Conservation (phyloP, 2,797 vertebrate species). For the Heterohyrax brucei region DNA sequence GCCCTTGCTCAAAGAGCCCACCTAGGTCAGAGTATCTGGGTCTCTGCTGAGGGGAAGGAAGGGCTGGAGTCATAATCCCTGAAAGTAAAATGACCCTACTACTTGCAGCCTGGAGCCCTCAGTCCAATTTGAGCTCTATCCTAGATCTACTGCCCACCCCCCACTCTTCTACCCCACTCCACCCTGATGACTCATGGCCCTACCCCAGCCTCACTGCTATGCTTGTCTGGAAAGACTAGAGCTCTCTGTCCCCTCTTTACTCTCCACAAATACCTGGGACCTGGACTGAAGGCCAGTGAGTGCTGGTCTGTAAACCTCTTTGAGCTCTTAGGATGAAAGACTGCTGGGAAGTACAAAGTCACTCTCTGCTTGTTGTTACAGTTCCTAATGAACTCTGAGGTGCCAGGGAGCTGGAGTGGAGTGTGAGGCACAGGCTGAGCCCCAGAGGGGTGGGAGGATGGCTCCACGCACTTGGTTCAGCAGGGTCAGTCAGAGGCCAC, state of each 20-base stretch:
- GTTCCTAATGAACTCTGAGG: constrained; percentile 69
- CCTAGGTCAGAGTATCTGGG: background rate
- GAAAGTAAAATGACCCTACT: background rate
- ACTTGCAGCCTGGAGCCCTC: background rate
- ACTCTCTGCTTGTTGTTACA: constrained; percentile 72
- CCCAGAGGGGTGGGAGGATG: constrained; percentile 1
- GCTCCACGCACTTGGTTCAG: constrained; percentile 61
- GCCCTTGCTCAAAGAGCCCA: background rate
- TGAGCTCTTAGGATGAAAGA: constrained; percentile 86
- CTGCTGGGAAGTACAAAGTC: constrained; percentile 82
- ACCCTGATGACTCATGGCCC: constrained; percentile 63
- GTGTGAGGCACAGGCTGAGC: constrained; percentile 52
- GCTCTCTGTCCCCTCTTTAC: constrained; percentile 40
- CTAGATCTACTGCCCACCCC: constrained; percentile 34
- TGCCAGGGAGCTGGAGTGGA: constrained; percentile 70
- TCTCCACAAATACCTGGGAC: constrained; percentile 25
- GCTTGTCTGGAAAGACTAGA: constrained; percentile 56
- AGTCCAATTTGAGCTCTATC: constrained; percentile 56
- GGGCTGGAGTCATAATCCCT: background rate
- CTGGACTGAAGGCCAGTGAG: constrained; percentile 65
- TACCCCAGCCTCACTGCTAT: background rate
- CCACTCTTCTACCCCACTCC: background rate
- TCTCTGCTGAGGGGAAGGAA: background rate
- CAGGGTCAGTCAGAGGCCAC: constrained; percentile 75
- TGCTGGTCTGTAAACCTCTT: constrained; percentile 84